These are phyloP conservation scores for Drosophila pseudoananassae DNA, from an alignment of 1,140 invertebrate genomes.

Conservation along the genomic window DNA sequence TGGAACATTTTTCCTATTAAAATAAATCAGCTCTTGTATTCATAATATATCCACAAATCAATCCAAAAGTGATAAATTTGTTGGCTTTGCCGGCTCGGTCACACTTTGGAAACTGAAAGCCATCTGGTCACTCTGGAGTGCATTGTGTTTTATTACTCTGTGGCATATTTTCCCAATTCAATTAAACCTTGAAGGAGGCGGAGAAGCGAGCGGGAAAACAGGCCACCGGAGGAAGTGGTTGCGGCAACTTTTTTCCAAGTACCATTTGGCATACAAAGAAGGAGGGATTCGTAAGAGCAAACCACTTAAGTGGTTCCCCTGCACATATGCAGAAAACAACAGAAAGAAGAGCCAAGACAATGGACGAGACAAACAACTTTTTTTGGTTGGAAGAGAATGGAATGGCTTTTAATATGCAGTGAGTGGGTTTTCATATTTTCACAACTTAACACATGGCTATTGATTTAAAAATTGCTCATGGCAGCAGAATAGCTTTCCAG, in stretches of 20 bases:
- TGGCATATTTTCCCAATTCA: conserved; percentile 64
- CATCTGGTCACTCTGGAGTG: conserved; percentile 7
- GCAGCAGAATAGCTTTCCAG: not conserved
- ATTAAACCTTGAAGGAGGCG: conserved; percentile 33
- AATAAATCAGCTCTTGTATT: conserved; percentile 36
- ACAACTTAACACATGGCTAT: not conserved
- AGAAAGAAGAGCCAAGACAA: conserved; percentile 1
- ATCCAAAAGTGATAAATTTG: conserved; percentile 8
- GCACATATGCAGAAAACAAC: conserved; percentile 3
- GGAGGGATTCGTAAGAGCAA: conserved; percentile 4
- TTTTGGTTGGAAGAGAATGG: not conserved
- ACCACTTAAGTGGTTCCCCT: conserved; percentile 2
- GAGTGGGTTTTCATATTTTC: conserved; percentile 2
- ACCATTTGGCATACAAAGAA: conserved; percentile 56
- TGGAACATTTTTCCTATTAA: conserved; percentile 61
- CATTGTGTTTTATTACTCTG: conserved; percentile 47
- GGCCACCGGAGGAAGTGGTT: conserved; percentile 41
- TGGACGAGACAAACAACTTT: conserved; percentile 2
- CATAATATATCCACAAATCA: conserved; percentile 39
- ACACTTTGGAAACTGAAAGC: not conserved
- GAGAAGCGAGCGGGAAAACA: not conserved
- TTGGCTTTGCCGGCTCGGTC: not conserved
- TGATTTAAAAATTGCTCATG: not conserved
- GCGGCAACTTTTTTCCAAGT: conserved; percentile 55
- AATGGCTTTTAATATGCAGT: conserved; percentile 1